Evolutionary conservation across 2,888 invertebrate species (phyloP), one percentile per base, ranked within the genome.

Genomic region (Syrphus vitripennis): DNA sequence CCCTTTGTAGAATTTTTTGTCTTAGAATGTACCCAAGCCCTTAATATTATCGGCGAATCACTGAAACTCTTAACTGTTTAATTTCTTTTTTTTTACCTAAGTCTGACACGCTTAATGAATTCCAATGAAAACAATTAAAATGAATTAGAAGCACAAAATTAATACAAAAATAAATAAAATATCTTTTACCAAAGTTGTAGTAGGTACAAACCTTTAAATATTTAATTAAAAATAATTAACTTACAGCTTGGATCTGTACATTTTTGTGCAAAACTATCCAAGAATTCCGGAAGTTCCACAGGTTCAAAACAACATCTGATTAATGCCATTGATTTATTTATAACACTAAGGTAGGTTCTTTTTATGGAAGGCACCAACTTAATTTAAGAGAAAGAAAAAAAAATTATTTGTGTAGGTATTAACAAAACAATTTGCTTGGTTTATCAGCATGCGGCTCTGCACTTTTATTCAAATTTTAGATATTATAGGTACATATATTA

Each of bases 161-260:
- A n/a, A n/a, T n/a, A n/a, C n/a, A n/a, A n/a, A n/a, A n/a, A n/a
- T n/a, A n/a, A n/a, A n/a, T n/a, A n/a, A n/a, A n/a, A n/a, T n/a
- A n/a, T n/a, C n/a, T n/a, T n/a, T n/a, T n/a, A n/a, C n/a, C n/a
- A n/a, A n/a, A n/a, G n/a, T n/a, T n/a, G n/a, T n/a, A n/a, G n/a
- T n/a, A n/a, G n/a, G n/a, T n/a, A n/a, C n/a, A n/a, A n/a, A n/a
- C n/a, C n/a, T n/a, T n/a, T n/a, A 50, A 4, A 50, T 40, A n/a
- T n/a, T 24, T 14, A 21, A n/a, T 9, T 24, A 12, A 5, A 42
- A 24, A 16, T 19, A 31, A 42, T 45, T 45, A 16, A 96, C 97
- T 96, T 93, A 97, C 96, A 97, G 90, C 96, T 95, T 77, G 96
- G 95, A 92, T 96, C 96, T 57, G 96, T 95, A 91, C 97, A 97